Percentiles rank a stretch among this genome's conserved stretches.
These are phyloP conservation scores for Anneissia japonica DNA, from an alignment of 35 echinoderm and acorn worm genomes.

Conservation along the genomic window DNA sequence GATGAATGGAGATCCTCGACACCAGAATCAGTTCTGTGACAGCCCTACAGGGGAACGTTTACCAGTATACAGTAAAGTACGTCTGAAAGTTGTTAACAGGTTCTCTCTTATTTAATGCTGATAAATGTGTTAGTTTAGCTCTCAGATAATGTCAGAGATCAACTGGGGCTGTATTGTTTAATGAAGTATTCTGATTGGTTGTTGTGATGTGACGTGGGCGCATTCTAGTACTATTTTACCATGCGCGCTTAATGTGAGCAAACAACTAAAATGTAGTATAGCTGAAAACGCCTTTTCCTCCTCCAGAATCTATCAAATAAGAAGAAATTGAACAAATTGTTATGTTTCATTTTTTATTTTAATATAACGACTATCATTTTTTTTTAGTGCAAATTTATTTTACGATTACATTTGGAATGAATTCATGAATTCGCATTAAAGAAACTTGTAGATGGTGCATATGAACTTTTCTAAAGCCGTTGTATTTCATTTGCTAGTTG, in stretches of 20 bases:
- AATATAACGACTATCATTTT: too few relatives aligned
- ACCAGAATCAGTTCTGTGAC: not conserved
- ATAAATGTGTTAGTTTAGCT: not conserved
- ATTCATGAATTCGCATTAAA: too few relatives aligned
- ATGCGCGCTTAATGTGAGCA: not conserved
- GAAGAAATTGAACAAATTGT: not conserved
- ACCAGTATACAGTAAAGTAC: not conserved
- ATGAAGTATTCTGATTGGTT: not conserved
- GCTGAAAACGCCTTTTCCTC: not conserved
- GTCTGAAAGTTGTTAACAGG: not conserved
- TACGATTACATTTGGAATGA: too few relatives aligned
- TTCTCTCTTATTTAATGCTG: not conserved
- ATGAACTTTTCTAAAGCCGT: too few relatives aligned
- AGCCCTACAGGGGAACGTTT: not conserved
- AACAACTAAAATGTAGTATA: not conserved
- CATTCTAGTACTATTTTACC: not conserved
- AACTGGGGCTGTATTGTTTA: not conserved
- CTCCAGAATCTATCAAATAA: not conserved
- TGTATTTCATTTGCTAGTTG: too few relatives aligned
- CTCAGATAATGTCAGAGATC: not conserved
- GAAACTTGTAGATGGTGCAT: too few relatives aligned
- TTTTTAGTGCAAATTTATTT: too few relatives aligned
- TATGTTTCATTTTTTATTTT: too few relatives aligned
- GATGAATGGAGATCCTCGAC: not conserved
- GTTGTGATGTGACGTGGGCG: not conserved